Evolutionary conservation across 2,797 vertebrate species (phyloP).

Genomic region (Gadopsis bispinosus): DNA sequence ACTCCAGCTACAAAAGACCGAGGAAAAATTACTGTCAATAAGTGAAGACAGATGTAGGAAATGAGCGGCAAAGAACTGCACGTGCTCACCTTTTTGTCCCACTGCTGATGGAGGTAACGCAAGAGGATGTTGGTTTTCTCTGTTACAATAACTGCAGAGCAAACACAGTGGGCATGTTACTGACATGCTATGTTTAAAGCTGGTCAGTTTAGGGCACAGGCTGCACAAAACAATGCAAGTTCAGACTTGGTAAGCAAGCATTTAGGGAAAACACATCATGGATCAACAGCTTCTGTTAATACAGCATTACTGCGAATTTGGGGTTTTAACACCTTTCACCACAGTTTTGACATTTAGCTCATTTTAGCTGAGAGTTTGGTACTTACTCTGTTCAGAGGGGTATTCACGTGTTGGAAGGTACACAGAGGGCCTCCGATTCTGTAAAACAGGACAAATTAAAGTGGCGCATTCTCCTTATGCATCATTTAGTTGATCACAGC

Average conservation of each 20-base stretch:
- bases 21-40: neutral
- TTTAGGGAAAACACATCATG: neutral
- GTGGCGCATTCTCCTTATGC: neutral
- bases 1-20: neutral
- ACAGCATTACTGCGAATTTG: neutral
- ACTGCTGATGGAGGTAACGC: constrained; percentile 98
- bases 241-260: neutral
- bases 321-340: neutral
- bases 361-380: neutral
- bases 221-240: neutral
- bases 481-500: neutral
- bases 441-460: constrained; percentile 33
- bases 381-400: constrained; percentile 97
- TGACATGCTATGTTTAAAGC: neutral
- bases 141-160: constrained; percentile 93
- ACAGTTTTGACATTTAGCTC: neutral
- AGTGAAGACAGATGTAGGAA: neutral
- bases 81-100: constrained; percentile 95
- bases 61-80: neutral
- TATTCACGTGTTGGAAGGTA: constrained; percentile 97
- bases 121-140: constrained; percentile 99
- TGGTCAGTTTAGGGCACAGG: neutral
- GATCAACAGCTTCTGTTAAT: neutral
- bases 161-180: constrained; percentile 36
- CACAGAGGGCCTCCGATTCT: constrained; percentile 97